Conservation (phyloP, 2,797 vertebrate species). For the Microctenopoma steveboyesi region DNA sequence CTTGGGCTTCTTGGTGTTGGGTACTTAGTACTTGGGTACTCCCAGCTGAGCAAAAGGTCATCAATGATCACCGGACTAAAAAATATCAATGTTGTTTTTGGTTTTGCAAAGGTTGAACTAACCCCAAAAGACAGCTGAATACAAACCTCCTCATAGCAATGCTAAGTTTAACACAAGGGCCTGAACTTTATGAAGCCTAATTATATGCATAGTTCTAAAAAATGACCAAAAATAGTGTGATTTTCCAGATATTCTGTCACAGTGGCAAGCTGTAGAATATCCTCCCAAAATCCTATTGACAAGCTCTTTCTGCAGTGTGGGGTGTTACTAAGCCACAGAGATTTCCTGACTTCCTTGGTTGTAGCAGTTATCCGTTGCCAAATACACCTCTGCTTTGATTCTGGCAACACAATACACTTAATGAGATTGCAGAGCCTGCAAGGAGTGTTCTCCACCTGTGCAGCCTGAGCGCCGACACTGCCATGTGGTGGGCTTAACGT, state of each 20-base stretch:
- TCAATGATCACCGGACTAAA: background rate
- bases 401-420: slow-evolving; percentile 62
- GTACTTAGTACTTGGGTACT: too few relatives aligned
- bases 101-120: background rate
- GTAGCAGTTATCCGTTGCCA: slow-evolving; percentile 60
- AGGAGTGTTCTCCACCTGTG: slow-evolving; percentile 47
- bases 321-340: slow-evolving; percentile 59
- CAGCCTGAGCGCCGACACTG: slow-evolving; percentile 55
- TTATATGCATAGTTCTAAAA: slow-evolving; percentile 5
- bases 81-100: too few relatives aligned
- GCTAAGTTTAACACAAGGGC: background rate
- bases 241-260: slow-evolving; percentile 27
- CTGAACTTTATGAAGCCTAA: background rate
- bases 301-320: slow-evolving; percentile 51
- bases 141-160: background rate
- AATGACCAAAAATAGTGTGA: background rate
- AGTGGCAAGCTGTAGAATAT: slow-evolving; percentile 49
- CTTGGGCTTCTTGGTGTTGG: background rate
- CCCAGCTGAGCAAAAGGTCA: background rate
- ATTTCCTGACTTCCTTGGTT: slow-evolving; percentile 57
- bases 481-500: slow-evolving; percentile 48
- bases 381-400: slow-evolving; percentile 74
- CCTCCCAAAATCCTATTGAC: slow-evolving; percentile 57
- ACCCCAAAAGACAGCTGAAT: background rate
- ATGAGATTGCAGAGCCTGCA: slow-evolving; percentile 69